Evolutionary conservation across 2,113 vertebrate genomes (phyloP), one percentile per base, ranked within the genome.

Genomic region (Athene cunicularia): DNA sequence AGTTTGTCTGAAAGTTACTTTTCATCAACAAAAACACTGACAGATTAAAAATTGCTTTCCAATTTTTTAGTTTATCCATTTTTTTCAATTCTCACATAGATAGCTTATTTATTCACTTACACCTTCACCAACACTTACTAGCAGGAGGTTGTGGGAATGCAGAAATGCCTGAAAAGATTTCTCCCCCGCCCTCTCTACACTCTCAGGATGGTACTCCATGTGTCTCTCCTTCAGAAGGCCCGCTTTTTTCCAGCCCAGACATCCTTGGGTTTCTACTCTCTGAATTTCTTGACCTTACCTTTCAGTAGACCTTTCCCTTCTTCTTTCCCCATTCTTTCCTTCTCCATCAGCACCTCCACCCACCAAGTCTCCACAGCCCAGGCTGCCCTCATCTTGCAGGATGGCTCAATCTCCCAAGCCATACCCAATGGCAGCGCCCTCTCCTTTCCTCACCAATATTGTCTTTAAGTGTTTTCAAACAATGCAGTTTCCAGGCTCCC

Each of bases 401-500:
- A 5, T 12, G 28, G 9, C 60, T 55, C 43, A 27, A 4, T 17
- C 49, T 90, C 70, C 76, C 80, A 71, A 4, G 56, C 37, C 2
- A 1, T 21, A 32, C 26, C 9, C 0, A 0, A 15, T 0, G 3
- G 12, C 58, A 21, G 26, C 3, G 13, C 39, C 82, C 55, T 86
- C 77, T 83, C 83, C 73, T n/a, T 84, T 71, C 74, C 75, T 85
- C 60, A 75, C 53, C 80, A 70, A 45, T 3, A 43, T 7, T 33
- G 52, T 93, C 92, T 95, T 81, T 93, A 93, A 93, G 82, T 62
- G 52, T 93, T 90, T 93, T 95, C 94, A 96, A 97, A 80, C 6
- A 2, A 64, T 17, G 71, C 91, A 24, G 37, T 53, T 83, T 58
- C 93, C 95, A 91, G 75, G 76, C 95, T 96, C 91, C 74, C 47